These are phyloP conservation scores for Oscheius sp. DNA, from an alignment of 1,140 invertebrate genomes.

Conservation along the genomic window DNA sequence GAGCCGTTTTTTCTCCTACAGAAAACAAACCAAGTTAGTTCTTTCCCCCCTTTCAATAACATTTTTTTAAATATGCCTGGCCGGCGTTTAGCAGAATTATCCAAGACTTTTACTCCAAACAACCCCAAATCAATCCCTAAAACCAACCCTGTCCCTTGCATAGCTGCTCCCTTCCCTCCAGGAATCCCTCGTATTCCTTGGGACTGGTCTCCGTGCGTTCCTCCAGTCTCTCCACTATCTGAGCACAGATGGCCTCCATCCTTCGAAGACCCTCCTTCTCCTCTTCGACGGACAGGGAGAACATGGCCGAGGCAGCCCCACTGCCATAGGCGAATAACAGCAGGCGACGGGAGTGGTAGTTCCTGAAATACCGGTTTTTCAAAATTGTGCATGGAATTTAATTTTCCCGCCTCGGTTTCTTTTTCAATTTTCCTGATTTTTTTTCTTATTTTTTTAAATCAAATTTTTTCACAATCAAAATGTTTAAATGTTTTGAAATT, in stretches of 20 bases:
- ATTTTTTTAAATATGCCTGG: not conserved
- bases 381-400: too few species aligned
- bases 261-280: not conserved
- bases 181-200: constrained; percentile 45
- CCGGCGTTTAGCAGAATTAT: not conserved
- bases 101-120: not conserved
- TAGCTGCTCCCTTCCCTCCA: constrained; percentile 37
- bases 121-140: constrained; percentile 16
- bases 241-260: constrained; percentile 28
- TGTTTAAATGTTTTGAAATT: not conserved
- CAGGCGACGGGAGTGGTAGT: constrained; percentile 72
- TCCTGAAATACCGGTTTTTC: too few species aligned
- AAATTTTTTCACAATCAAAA: not conserved
- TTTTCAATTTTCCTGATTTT: too few species aligned
- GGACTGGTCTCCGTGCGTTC: constrained; percentile 36
- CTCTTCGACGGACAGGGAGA: constrained; percentile 73
- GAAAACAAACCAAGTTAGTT: too few species aligned
- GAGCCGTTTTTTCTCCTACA: too few species aligned
- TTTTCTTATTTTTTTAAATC: not conserved
- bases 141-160: constrained; percentile 31
- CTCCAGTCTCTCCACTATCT: constrained; percentile 33
- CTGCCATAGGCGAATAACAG: constrained; percentile 96
- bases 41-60: too few species aligned
- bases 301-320: constrained; percentile 90
- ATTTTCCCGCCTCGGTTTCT: too few species aligned